Base-by-base conservation (phyloP, 2,797 vertebrate species). In the Botia kubotai region DNA sequence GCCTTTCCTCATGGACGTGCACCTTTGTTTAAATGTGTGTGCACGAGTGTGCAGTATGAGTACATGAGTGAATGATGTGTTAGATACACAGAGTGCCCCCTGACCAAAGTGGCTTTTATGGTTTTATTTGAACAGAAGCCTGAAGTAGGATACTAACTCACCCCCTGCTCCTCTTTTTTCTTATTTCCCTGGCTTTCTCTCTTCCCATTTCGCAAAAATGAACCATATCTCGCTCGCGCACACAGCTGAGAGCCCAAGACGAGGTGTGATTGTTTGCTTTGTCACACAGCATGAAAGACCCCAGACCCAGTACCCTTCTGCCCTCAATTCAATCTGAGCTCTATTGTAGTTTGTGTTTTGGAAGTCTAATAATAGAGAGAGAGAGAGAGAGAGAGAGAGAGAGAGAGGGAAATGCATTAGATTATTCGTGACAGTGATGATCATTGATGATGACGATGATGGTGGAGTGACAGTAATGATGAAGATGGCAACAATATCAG, bases 51-150 rank as follows among this genome's bases (percentile, higher is more conserved):
- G 23, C 70, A 72, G 53, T 66, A 26, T 78, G 46, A 78, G 71
- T 72, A 69, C 55, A 72, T 72, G 33, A 81, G 68, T 75, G 75
- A 81, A 69, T 58, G 52, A 75, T 48, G 68, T 77, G 52, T 43
- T 82, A 77, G 73, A 83, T 77, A 67, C 69, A 82, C 77, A 80
- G 57, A 63, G 73, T 80, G 69, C 55, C 63, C 62, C 52, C 67
- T 82, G 80, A 76, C 80, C 58, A 75, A 82, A 79, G 67, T 69
- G 82, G 83, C 76, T 60, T 67, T 75, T 80, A 65, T 85, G 81
- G 63, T 80, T 83, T 70, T 70, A 80, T 83, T 80, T 85, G 55
- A 82, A 80, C 81, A 85, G 48, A 23, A 66, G 77, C 77, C 69
- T 82, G 46, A 80, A 82, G 77, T 65, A 74, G 53, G 19, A 77